Base-by-base conservation (phyloP, 2,888 invertebrate species). In the Hartigia nigra region DNA sequence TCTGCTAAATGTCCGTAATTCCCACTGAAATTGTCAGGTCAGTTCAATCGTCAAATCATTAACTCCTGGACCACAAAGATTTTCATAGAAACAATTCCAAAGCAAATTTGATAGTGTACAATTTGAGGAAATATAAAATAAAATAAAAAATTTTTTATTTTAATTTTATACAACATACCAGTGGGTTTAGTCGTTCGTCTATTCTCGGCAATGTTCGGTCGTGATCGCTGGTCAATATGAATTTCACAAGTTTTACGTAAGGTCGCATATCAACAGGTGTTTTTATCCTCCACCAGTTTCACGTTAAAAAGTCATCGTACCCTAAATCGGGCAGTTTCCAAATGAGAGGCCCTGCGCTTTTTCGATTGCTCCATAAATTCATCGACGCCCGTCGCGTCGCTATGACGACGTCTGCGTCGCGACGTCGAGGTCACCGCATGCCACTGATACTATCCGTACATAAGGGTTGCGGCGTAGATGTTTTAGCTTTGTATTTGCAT, bases 401-500 rank as follows among this genome's bases (percentile, higher is more conserved):
- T 12, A 32, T 32, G 72, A 32, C 72, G 31, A 32, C 72, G 72
- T 31, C 31, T 23, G 72, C 72, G 72, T 72, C 31, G 34, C 72
- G 31, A 31, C 34, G 32, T 72, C 72, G 72, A 31, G 72, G 72
- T 14, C 72, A 32, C 72, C 32, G 14, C 32, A 5, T 14, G 72
- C 72, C 72, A 79, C 76, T 77, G 82, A 81, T 77, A 81, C 79
- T 79, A 23, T 79, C 75, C 76, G 74, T 77, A 1, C 23, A 74
- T 77, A 79, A 75, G 77, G 31, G 81, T 75, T 36, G n/a, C 36
- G 12, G 12, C n/a, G 34, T 31, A n/a, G 76, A 75, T 72, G 81
- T 81, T 84, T 83, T 80, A 84, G 82, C 82, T 87, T 86, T 84
- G 85, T 86, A 86, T 87, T 88, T 86, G 84, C 86, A 86, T 81